Evolutionary conservation across 2,888 invertebrate species (phyloP).

Genomic region (Thymelicus lineola): DNA sequence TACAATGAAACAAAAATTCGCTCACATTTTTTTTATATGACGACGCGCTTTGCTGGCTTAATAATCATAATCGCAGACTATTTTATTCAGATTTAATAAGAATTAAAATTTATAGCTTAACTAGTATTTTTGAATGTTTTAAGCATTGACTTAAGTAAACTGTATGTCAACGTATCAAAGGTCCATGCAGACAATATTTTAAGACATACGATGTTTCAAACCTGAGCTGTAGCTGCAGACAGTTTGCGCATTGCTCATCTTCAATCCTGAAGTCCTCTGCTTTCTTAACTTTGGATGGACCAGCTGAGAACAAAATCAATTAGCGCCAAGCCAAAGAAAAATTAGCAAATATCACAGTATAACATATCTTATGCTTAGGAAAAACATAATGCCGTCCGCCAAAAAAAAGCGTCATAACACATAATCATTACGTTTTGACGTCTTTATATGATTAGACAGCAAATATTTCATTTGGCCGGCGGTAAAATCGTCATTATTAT

Average conservation of each 20-base stretch:
- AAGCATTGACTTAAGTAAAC: slow-evolving; percentile 38
- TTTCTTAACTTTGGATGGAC: slow-evolving; percentile 67
- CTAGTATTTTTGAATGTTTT: slow-evolving; percentile 33
- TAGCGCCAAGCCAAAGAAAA: slow-evolving; percentile 71
- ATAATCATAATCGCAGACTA: slow-evolving; percentile 37
- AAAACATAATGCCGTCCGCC: too few species aligned
- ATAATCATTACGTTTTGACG: too few species aligned
- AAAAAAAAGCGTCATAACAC: too few species aligned
- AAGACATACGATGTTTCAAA: slow-evolving; percentile 63
- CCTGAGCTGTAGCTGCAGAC: slow-evolving; percentile 67
- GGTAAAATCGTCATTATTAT: too few species aligned
- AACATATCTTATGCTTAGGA: slow-evolving; percentile 5
- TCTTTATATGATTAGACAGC: too few species aligned
- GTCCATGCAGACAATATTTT: slow-evolving; percentile 58
- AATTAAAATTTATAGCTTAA: slow-evolving; percentile 33
- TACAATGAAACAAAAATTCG: slow-evolving; percentile 43
- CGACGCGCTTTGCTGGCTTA: slow-evolving; percentile 43
- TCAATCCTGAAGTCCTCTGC: slow-evolving; percentile 53
- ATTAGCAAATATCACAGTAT: slow-evolving; percentile 33
- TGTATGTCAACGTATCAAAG: slow-evolving; percentile 43
- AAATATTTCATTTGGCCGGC: too few species aligned
- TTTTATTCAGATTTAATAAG: slow-evolving; percentile 18
- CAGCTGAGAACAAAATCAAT: slow-evolving; percentile 78
- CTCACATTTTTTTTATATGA: slow-evolving; percentile 38
- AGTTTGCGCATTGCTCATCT: slow-evolving; percentile 61